Percentiles rank a stretch among this genome's conserved stretches.
Conservation (phyloP, 2,888 invertebrate genomes). For the Odontomyia ornata region DNA sequence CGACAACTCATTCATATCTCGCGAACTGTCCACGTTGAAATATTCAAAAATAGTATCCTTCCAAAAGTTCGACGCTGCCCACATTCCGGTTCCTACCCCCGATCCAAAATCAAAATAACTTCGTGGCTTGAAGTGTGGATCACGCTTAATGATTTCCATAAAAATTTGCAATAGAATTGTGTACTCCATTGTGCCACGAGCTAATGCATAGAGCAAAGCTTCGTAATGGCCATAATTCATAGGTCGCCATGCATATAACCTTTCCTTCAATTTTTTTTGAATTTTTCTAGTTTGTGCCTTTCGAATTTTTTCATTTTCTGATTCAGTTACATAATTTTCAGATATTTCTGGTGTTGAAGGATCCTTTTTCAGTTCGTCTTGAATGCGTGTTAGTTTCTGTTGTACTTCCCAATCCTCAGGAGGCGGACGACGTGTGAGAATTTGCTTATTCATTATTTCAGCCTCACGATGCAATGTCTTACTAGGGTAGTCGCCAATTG, state of each 20-base stretch:
- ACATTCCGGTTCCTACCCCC: constrained; percentile 85
- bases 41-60: constrained; percentile 78
- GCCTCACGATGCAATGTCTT: constrained; percentile 68
- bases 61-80: constrained; percentile 85
- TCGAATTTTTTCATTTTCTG: constrained; percentile 62
- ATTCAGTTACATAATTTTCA: constrained; percentile 57
- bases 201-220: constrained; percentile 75
- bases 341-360: constrained; percentile 53
- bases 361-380: constrained; percentile 56
- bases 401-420: constrained; percentile 66
- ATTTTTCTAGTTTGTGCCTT: constrained; percentile 65
- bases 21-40: constrained; percentile 84
- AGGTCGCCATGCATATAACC: constrained; percentile 78
- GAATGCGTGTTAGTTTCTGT: constrained; percentile 55
- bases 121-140: constrained; percentile 76
- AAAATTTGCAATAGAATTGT: constrained; percentile 76
- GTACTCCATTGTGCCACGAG: constrained; percentile 79
- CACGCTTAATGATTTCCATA: constrained; percentile 73
- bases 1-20: constrained; percentile 83
- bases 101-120: constrained; percentile 91
- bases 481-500: constrained; percentile 69
- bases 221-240: constrained; percentile 74
- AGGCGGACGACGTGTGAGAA: constrained; percentile 72
- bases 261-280: constrained; percentile 68
- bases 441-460: constrained; percentile 68